These are phyloP conservation scores for Acleris emargana DNA, from an alignment of 2,888 invertebrate genomes.

Conservation along the genomic window DNA sequence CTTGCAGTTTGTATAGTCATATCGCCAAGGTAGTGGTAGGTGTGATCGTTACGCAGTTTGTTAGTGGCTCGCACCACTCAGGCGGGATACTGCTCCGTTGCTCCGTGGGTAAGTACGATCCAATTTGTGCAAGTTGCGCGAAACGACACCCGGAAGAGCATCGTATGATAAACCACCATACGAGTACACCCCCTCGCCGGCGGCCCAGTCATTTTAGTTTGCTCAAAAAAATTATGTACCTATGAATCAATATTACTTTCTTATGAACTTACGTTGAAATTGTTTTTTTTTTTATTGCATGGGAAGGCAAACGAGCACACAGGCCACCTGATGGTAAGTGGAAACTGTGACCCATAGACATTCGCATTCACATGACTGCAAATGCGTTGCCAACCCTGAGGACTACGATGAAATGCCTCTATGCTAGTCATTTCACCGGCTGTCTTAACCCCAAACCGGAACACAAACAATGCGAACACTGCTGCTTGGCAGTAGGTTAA, in stretches of 20 bases:
- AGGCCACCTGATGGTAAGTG: no score
- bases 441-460: no score
- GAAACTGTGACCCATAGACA: no score
- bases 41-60: slow-evolving; percentile 15
- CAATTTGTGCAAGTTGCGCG: slow-evolving; percentile 56
- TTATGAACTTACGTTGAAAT: slow-evolving; percentile 56
- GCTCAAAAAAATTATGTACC: slow-evolving; percentile 56
- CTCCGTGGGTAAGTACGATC: slow-evolving; percentile 53
- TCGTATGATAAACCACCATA: slow-evolving; percentile 56
- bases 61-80: slow-evolving; percentile 42
- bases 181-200: slow-evolving; percentile 45
- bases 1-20: no score
- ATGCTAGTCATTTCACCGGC: no score
- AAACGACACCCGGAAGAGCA: slow-evolving; percentile 50
- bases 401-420: no score
- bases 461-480: no score
- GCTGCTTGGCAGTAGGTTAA: no score
- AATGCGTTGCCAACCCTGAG: no score
- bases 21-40: slow-evolving; percentile 7
- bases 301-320: no score
- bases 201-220: slow-evolving; percentile 47
- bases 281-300: slow-evolving; percentile 38
- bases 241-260: slow-evolving; percentile 67
- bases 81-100: slow-evolving; percentile 50
- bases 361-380: no score